Evolutionary conservation across 2,888 invertebrate species (phyloP).

Genomic region (Melanostoma scalare): DNA sequence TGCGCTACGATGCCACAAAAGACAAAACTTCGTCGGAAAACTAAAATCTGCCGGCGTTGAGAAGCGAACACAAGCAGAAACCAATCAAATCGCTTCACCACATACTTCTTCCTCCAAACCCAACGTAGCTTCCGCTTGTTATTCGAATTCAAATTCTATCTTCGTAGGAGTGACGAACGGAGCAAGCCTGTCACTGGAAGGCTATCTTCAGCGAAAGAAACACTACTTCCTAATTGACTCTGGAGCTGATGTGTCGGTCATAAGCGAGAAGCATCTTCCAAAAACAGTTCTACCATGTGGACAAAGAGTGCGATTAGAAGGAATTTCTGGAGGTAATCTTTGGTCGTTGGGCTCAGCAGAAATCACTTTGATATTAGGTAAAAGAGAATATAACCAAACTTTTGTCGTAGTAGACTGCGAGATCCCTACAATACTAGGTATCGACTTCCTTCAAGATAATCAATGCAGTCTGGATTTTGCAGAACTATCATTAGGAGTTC

Average conservation of each 20-base stretch:
- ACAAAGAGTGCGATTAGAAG: background rate
- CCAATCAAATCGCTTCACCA: background rate
- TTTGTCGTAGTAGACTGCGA: background rate
- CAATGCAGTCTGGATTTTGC: background rate
- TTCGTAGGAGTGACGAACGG: background rate
- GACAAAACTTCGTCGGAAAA: too few species aligned
- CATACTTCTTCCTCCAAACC: background rate
- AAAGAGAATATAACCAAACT: background rate
- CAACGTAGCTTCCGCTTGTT: background rate
- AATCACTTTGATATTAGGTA: background rate
- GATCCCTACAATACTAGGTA: background rate
- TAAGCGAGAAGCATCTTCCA: background rate
- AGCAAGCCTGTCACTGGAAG: background rate
- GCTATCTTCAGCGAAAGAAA: background rate
- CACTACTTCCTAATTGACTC: slow-evolving; percentile 1
- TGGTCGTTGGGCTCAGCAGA: slow-evolving; percentile 10
- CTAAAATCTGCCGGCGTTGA: too few species aligned
- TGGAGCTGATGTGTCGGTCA: background rate
- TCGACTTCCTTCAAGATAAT: slow-evolving; percentile 8
- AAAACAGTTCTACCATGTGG: background rate
- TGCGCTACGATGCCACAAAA: too few species aligned
- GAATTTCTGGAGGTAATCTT: slow-evolving; percentile 4
- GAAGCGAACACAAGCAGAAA: too few species aligned
- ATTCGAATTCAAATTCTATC: background rate
- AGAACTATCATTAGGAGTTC: background rate